A percentile compares a stretch with the other conserved stretches of the same genome.
phyloP scores from a whole-genome alignment of 1,140 invertebrate genomes.

The Drosophila sulfurigaster region DNA sequence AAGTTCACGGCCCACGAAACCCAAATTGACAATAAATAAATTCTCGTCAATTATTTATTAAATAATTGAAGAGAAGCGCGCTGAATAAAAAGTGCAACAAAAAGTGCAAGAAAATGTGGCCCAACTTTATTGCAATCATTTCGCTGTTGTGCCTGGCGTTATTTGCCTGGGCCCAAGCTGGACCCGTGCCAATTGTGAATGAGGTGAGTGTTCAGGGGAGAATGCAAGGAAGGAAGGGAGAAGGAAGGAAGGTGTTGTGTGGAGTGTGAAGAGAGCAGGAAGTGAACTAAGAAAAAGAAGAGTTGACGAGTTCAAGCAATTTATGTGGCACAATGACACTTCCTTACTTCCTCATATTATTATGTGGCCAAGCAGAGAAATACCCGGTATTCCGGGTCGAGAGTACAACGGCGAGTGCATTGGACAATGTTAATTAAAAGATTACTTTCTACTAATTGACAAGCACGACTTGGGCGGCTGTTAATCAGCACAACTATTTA shows the following conservation, averaged over 20 bases:
- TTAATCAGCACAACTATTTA: constrained; percentile 54
- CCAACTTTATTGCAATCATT: constrained; percentile 73
- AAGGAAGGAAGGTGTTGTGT: background rate
- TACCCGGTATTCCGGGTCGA: constrained; percentile 12
- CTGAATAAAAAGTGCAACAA: constrained; percentile 39
- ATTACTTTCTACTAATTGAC: constrained; percentile 53
- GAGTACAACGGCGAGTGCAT: background rate
- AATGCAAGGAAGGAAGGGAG: constrained; percentile 3
- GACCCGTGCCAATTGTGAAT: constrained; percentile 84
- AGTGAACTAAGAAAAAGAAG: constrained; percentile 33
- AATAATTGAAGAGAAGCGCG: constrained; percentile 21
- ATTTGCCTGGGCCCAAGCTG: constrained; percentile 72
- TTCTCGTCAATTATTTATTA: constrained; percentile 25
- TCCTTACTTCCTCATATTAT: background rate
- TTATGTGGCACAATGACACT: constrained; percentile 57
- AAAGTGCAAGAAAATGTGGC: constrained; percentile 59
- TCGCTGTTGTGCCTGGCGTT: constrained; percentile 66
- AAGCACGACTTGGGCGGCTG: constrained; percentile 52
- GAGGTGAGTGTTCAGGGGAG: constrained; percentile 68
- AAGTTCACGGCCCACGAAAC: constrained; percentile 48
- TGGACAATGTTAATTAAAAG: constrained; percentile 45
- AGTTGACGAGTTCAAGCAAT: constrained; percentile 43
- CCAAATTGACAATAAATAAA: constrained; percentile 26
- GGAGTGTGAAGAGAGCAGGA: constrained; percentile 22
- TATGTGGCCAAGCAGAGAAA: background rate